These are phyloP conservation scores for Prionailurus viverrinus DNA, from an alignment of 2,113 vertebrate genomes.

Conservation along the genomic window DNA sequence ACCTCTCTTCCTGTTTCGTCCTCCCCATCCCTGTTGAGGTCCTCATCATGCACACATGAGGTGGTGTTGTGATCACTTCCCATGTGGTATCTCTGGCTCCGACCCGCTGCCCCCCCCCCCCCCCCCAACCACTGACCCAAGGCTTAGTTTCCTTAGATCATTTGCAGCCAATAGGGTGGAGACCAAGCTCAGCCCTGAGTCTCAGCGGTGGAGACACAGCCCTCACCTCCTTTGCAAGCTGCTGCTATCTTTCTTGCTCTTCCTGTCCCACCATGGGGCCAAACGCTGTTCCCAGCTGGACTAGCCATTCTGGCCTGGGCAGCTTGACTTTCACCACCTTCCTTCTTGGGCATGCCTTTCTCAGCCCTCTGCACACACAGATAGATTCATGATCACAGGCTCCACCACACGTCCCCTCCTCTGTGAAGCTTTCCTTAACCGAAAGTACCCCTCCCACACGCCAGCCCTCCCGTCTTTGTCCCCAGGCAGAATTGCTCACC, in stretches of 20 bases:
- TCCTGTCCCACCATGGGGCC: background rate
- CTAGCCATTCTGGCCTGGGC: background rate
- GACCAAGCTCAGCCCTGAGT: too few species aligned
- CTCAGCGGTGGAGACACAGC: background rate
- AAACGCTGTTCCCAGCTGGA: background rate
- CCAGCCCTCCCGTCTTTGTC: background rate
- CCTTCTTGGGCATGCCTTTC: background rate
- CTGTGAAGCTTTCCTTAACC: background rate
- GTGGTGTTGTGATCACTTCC: background rate
- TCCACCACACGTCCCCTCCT: background rate
- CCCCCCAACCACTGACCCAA: too few species aligned
- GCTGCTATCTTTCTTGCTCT: background rate
- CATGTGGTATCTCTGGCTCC: background rate
- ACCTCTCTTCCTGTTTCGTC: fast-evolving
- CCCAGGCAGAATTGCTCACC: background rate
- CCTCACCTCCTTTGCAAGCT: fast-evolving
- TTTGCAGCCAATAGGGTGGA: background rate
- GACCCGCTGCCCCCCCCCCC: fast-evolving
- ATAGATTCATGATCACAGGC: background rate
- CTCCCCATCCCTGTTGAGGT: background rate
- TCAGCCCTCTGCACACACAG: background rate
- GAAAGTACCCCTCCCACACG: fast-evolving
- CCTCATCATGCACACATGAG: fast-evolving
- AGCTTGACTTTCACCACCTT: background rate
- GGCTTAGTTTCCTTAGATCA: background rate